Evolutionary conservation across 2,113 vertebrate genomes (phyloP), one percentile per base, ranked within the genome.

Genomic region (Australoheros scitulus): DNA sequence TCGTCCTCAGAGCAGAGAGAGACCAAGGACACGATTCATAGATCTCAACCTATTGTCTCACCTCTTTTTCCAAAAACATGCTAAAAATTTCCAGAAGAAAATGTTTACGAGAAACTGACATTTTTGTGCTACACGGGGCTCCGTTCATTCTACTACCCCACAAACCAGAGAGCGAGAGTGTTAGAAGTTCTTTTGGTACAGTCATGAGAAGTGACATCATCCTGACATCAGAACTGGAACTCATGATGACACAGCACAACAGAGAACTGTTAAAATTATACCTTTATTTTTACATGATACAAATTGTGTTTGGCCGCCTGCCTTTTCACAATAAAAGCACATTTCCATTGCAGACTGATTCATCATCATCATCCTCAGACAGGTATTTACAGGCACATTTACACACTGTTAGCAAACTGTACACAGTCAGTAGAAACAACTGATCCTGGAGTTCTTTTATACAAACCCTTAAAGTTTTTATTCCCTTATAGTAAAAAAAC

Each of bases 211-310:
- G 32, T 55, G 47, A 55, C 32, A 11, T 34, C 26, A 52, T 14
- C 11, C 0, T 55, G 68, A 29, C 11, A 55, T 55, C 47, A 72
- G 26, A 55, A 32, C 11, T 52, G 17, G 7, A 34, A 17, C 32
- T n/a, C 32, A 24, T 52, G 43, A 50, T 0, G 0, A 0, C 64
- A 56, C 24, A 38, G 29, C 32, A 9, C 36, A 38, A 47, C 17
- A 29, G 18, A 64, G 1, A 87, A 76, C 32, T 89, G 92, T 93
- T 95, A 95, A 95, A 95, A 95, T 94, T 94, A 95, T 88, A 94
- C 93, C 89, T 95, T 96, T 96, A 96, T 94, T 95, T 95, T 87
- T 87, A 89, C 90, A 92, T 88, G 63, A 94, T 95, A 95, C 93
- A 96, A 96, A 96, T 76, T 83, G 85, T 90, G 84, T 86, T 92